Evolutionary conservation across 1,140 invertebrate species (phyloP), one percentile per base, ranked within the genome.

Genomic region (Antheraea pernyi): DNA sequence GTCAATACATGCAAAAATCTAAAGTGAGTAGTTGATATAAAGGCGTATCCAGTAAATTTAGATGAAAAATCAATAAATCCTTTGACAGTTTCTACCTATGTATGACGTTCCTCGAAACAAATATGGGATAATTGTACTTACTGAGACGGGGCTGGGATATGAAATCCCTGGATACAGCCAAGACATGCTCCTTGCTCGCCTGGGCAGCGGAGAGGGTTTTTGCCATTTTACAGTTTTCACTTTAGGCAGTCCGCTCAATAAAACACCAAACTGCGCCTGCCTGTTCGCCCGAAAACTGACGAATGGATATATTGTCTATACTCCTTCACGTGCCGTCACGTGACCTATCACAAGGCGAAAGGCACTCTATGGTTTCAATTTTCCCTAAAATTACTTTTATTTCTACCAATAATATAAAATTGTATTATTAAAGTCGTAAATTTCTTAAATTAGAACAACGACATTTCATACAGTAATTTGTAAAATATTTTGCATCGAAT

Each of bases 131-230:
- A 65, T 71, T 70, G 48, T 91, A 97, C 97, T 97, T 95, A 99
- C 98, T 98, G 75, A 99, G 94, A 88, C 98, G 95, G 62, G 99
- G 99, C 87, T 99, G 98, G 62, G 98, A 98, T 82, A 99, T 97
- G 92, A 99, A 99, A 94, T 99, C 97, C 83, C 99, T 94, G 69
- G 97, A 97, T 63, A 99, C 97, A 68, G 98, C 98, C 83, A 99
- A 94, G 89, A 96, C 95, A 93, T 99, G 97, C 86, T 98, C 96
- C 86, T 94, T 94, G 68, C 77, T 82, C 46, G 88, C 88, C 74
- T 89, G 82, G 62, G 75, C 80, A 75, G 74, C 69, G 37, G 76
- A 80, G 36, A 90, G 74, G 74, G 77, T 79, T 79, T 80, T 84
- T 71, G 85, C 82, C 88, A 90, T 91, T 82, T 83, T 88, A 79